phyloP scores from a whole-genome alignment of 2,797 vertebrate species.

The Sylvia borin region DNA sequence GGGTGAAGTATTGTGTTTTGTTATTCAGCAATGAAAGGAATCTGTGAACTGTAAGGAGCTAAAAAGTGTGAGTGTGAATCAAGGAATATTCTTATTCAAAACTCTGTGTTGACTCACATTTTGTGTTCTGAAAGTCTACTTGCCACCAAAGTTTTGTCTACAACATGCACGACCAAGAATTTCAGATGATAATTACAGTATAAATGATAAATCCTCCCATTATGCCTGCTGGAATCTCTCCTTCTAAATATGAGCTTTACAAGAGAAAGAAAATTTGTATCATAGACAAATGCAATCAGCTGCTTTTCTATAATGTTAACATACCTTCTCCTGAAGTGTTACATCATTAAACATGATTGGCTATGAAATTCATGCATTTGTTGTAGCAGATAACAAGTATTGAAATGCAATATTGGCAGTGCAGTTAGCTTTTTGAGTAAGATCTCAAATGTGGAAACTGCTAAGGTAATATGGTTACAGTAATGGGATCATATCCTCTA shows the following conservation, averaged over 20 bases:
- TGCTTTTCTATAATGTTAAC: neutral
- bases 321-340: neutral
- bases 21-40: neutral
- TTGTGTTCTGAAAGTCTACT: neutral
- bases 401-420: neutral
- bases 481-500: neutral
- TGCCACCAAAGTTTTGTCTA: neutral
- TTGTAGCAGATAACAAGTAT: conserved; percentile 19
- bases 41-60: neutral
- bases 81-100: neutral
- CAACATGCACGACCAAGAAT: neutral
- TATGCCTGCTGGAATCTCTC: neutral
- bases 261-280: neutral
- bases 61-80: neutral
- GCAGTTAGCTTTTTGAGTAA: conserved; percentile 9
- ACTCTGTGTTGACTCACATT: neutral
- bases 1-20: neutral
- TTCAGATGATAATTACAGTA: conserved; percentile 6
- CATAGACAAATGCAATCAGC: neutral
- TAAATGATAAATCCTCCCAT: conserved; percentile 22
- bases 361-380: conserved; percentile 13
- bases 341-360: neutral
- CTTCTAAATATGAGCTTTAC: conserved; percentile 16
- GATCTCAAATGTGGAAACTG: neutral
- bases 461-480: neutral